Percentiles rank a stretch among this genome's conserved stretches.
Evolutionary conservation across 2,797 vertebrate genomes (phyloP).

Genomic region (Xyrichtys novacula): DNA sequence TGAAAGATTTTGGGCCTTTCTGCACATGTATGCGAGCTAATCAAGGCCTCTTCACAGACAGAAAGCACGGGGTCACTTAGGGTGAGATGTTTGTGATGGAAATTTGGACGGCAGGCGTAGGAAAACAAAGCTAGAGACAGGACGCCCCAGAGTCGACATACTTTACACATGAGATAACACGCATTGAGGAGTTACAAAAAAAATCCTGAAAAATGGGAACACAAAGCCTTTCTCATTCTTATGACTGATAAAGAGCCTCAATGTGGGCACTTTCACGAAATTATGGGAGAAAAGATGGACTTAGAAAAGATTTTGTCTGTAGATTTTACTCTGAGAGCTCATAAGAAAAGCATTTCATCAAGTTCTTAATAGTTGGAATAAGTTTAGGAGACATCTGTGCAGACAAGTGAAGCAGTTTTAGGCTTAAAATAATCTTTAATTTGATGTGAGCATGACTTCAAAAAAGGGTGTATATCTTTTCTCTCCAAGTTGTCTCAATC

Average conservation of each 20-base stretch:
- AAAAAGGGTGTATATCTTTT: neutral
- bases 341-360: neutral
- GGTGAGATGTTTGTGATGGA: constrained; percentile 87
- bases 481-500: neutral
- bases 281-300: constrained; percentile 24
- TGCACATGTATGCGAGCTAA: constrained; percentile 77
- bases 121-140: constrained; percentile 82
- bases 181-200: constrained; percentile 36
- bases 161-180: constrained; percentile 83
- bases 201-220: constrained; percentile 25
- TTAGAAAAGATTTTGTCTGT: constrained; percentile 24
- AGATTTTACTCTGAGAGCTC: constrained; percentile 21
- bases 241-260: constrained; percentile 6
- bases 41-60: constrained; percentile 73
- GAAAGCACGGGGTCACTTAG: constrained; percentile 78
- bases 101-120: constrained; percentile 85
- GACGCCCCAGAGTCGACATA: constrained; percentile 77
- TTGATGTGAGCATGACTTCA: no score
- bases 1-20: constrained; percentile 63
- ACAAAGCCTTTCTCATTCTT: constrained; percentile 45
- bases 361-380: neutral
- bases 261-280: constrained; percentile 37
- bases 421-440: no score
- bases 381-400: neutral
- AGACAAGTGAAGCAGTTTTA: neutral